A percentile compares a stretch with the other conserved stretches of the same genome.
phyloP scores from a whole-genome alignment of 2,888 invertebrate genomes.

The Hecatera dysodea region DNA sequence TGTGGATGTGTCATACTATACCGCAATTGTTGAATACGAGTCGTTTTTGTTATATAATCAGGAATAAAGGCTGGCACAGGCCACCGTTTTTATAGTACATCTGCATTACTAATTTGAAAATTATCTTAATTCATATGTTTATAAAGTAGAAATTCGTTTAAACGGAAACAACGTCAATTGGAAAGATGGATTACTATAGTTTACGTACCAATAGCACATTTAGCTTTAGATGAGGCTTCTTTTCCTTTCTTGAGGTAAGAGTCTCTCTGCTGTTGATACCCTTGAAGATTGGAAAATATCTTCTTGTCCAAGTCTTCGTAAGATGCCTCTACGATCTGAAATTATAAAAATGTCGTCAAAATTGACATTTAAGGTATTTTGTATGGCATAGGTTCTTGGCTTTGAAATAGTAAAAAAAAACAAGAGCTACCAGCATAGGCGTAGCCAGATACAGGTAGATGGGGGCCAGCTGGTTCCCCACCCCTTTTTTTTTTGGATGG shows the following conservation, averaged over 20 bases:
- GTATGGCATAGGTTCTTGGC: no score
- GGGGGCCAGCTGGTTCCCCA: no score
- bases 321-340: slow-evolving; percentile 91
- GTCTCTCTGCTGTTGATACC: slow-evolving; percentile 91
- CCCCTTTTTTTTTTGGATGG: no score
- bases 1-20: no score
- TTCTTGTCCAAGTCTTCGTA: slow-evolving; percentile 91
- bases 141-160: neutral
- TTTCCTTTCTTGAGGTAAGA: slow-evolving; percentile 90
- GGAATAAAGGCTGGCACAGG: no score
- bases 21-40: no score
- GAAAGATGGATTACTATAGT: neutral
- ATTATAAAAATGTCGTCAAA: slow-evolving; percentile 18
- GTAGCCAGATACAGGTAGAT: no score
- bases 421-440: no score
- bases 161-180: neutral
- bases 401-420: no score
- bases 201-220: slow-evolving; percentile 88
- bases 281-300: slow-evolving; percentile 90
- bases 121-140: neutral
- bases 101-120: neutral
- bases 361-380: no score
- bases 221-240: slow-evolving; percentile 91
- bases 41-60: no score
- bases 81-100: neutral